Percentiles rank a stretch among this genome's conserved stretches.
phyloP scores from a whole-genome alignment of 2,797 vertebrate genomes.

The Tarsius wallacei region DNA sequence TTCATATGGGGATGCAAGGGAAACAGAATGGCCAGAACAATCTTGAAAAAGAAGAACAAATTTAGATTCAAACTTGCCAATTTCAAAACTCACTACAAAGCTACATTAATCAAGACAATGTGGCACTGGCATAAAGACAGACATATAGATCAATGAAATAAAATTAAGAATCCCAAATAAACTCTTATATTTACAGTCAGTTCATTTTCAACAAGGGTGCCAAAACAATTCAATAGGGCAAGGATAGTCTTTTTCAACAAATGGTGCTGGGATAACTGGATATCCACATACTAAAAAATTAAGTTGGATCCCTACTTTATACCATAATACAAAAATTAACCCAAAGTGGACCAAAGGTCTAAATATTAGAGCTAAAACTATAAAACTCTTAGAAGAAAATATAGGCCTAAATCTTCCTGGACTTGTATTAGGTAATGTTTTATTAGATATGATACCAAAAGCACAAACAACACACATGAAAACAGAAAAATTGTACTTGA shows the following conservation, averaged over 20 bases:
- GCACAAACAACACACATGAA: background rate
- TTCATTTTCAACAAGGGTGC: constrained; percentile 7
- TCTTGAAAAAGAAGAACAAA: constrained; percentile 49
- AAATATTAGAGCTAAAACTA: background rate
- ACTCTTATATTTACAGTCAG: background rate
- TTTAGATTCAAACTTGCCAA: background rate
- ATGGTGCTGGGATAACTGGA: background rate
- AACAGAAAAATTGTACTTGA: background rate
- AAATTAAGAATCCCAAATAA: constrained; percentile 7
- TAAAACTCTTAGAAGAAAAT: constrained; percentile 49
- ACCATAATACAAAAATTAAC: background rate
- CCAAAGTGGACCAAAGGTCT: background rate
- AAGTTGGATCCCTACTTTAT: background rate
- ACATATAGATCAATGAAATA: background rate
- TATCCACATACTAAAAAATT: background rate
- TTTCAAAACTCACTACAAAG: constrained; percentile 56
- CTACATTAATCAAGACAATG: background rate
- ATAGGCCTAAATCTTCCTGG: constrained; percentile 15
- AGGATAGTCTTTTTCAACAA: constrained; percentile 16
- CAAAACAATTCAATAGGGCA: constrained; percentile 53
- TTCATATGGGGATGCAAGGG: background rate
- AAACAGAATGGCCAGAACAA: constrained; percentile 16
- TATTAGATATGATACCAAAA: constrained; percentile 20
- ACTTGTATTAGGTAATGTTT: background rate
- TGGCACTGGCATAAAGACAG: background rate